Evolutionary conservation across 2,113 vertebrate species (phyloP), one percentile per base, ranked within the genome.

Genomic region (Solea solea): DNA sequence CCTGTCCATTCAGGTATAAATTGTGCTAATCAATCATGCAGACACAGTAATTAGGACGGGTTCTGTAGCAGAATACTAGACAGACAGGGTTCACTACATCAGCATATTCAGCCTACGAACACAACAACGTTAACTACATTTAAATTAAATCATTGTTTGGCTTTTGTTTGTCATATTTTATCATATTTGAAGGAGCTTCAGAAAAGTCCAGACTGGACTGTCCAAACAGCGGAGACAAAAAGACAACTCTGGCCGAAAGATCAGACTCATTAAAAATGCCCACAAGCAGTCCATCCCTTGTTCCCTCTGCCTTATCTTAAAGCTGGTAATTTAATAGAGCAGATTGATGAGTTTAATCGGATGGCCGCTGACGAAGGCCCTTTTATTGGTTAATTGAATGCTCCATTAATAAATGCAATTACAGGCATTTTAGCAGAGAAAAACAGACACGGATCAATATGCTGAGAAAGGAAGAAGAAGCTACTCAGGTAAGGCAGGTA

Each of bases 281-380:
- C 70, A 75, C 61, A 50, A 70, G 76, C 71, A 14, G 61, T 72
- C 9, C 11, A 9, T 59, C 60, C 48, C 53, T 40, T 11, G 16
- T 42, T 69, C 61, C 41, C 48, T 57, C 39, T 52, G 64, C 57
- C 62, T 64, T 60, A 81, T 80, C 72, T 78, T 41, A 79, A 75
- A 64, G 72, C 65, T 51, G 71, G 61, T 84, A 70, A 91, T 89
- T 79, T 82, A 88, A 86, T 88, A 85, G 64, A 86, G 60, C 57
- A 83, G 87, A 90, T 66, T 87, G 88, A 90, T 87, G 81, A 79
- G 59, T 85, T 91, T 91, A 91, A 92, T 93, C 81, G 85, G 65
- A 63, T 67, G 60, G 28, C 73, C 65, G 76, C 72, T 79, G 88
- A 87, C 58, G 62, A 77, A 82, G 73, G 65, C 42, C 54, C 76